Evolutionary conservation across 2,113 vertebrate genomes (phyloP).

Genomic region (Rhineura floridana): DNA sequence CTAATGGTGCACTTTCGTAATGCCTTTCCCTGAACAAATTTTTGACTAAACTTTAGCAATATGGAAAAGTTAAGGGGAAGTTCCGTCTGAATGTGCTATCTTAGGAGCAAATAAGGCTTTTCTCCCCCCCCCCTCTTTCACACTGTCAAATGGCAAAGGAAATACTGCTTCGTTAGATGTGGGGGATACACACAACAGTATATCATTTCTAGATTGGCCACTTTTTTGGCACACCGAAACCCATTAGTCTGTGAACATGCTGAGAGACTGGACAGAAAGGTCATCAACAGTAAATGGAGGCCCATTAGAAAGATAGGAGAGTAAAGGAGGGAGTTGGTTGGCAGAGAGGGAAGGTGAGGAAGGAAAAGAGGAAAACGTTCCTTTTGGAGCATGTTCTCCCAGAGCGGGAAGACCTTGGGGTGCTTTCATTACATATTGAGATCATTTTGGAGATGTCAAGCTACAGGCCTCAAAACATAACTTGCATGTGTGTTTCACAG

Average conservation of each 20-base stretch:
- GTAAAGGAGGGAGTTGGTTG: not conserved
- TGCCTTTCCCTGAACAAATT: conserved; percentile 49
- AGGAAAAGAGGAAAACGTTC: not conserved
- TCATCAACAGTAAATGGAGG: not conserved
- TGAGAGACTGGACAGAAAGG: not conserved
- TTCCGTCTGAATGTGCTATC: conserved; percentile 31
- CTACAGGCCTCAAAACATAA: not conserved
- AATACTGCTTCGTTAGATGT: conserved; percentile 19
- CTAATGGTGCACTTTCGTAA: conserved; percentile 19
- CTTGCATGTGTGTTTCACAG: not conserved
- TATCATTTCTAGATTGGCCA: not conserved
- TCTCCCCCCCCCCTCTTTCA: not conserved
- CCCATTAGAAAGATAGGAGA: not conserved
- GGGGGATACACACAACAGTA: not conserved
- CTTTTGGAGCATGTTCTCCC: not conserved
- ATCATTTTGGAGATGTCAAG: not conserved
- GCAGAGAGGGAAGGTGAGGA: not conserved
- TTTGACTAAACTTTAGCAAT: conserved; percentile 40
- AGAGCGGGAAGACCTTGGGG: not conserved
- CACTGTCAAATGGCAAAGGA: conserved; percentile 50
- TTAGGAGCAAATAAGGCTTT: conserved; percentile 41
- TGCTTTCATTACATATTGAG: not conserved
- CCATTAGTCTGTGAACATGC: not conserved
- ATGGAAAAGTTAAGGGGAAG: not conserved
- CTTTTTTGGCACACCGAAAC: not conserved